These are phyloP conservation scores for Gavialis gangeticus DNA, from an alignment of 2,113 vertebrate genomes.

Conservation along the genomic window DNA sequence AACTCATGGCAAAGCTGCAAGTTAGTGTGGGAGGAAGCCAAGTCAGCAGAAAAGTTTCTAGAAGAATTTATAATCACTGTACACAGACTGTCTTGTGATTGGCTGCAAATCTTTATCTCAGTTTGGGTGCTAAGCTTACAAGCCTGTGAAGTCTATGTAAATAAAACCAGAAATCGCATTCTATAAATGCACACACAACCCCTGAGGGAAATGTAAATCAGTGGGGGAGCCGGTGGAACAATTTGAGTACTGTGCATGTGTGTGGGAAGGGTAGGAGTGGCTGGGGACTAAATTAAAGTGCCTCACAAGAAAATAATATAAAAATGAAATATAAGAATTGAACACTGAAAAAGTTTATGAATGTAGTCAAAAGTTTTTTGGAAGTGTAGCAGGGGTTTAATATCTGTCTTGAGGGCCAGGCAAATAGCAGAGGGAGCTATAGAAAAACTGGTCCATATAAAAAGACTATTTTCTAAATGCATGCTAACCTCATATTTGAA, in stretches of 20 bases:
- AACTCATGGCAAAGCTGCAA: neutral
- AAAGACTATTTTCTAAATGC: accelerated
- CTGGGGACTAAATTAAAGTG: neutral
- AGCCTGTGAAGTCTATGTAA: neutral
- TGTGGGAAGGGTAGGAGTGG: neutral
- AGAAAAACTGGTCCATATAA: neutral
- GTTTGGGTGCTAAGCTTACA: neutral
- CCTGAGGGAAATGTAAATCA: accelerated
- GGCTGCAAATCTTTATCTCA: neutral
- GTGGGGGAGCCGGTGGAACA: neutral
- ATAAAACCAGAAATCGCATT: neutral
- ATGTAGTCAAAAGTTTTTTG: neutral
- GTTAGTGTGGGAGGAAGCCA: neutral
- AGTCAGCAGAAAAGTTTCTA: constrained; percentile 7
- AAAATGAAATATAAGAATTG: neutral
- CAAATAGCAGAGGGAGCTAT: neutral
- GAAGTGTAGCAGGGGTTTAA: constrained; percentile 6
- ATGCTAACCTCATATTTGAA: neutral
- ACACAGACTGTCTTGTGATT: neutral
- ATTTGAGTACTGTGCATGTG: neutral
- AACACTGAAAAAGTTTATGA: constrained; percentile 26
- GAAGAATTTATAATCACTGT: neutral
- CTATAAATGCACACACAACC: neutral
- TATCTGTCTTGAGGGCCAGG: neutral
- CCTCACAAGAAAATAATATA: constrained; percentile 10